Evolutionary conservation across 1,140 invertebrate genomes (phyloP).

Genomic region (Acyrthosiphon pisum): DNA sequence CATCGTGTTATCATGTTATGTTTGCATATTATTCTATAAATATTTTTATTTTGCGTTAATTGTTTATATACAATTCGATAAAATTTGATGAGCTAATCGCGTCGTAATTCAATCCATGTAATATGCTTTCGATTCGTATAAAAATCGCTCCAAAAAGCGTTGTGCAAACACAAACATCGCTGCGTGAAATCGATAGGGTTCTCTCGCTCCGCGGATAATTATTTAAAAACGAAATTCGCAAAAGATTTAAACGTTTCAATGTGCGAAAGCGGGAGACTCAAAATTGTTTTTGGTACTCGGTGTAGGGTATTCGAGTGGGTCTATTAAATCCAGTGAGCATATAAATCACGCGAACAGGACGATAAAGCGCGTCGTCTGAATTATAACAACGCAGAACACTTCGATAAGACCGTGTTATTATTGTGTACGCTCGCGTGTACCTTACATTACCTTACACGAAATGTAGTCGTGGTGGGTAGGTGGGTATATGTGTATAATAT

Average conservation of each 20-base stretch:
- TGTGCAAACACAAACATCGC: too few relatives aligned
- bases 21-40: too few relatives aligned
- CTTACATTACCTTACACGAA: background rate
- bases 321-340: background rate
- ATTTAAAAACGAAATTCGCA: background rate
- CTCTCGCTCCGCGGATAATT: background rate
- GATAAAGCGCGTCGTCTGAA: background rate
- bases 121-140: background rate
- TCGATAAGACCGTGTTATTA: background rate
- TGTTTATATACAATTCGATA: background rate
- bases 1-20: too few relatives aligned
- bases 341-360: background rate
- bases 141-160: too few relatives aligned
- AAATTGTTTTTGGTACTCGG: background rate
- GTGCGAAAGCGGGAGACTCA: background rate
- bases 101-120: background rate
- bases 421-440: background rate
- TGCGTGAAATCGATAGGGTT: too few relatives aligned
- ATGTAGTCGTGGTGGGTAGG: background rate
- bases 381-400: background rate
- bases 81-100: background rate
- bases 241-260: background rate
- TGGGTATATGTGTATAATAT: background rate
- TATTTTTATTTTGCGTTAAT: background rate
- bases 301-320: background rate